Evolutionary conservation across 2,888 invertebrate genomes (phyloP), one percentile per base, ranked within the genome.

Genomic region (Polietes domitor): DNA sequence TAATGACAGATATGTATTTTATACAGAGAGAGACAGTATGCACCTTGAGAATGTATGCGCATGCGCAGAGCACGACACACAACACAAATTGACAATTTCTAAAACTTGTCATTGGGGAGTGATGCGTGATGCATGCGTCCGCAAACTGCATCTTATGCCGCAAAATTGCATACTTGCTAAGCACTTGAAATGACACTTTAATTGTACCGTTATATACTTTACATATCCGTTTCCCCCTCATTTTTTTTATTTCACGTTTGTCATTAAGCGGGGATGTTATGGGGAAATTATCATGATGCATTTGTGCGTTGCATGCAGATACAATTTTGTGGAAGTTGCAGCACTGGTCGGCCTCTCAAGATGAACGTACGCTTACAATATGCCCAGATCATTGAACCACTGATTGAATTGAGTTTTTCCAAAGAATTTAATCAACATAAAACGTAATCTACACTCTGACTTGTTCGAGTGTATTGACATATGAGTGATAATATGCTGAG

Each of bases 351-450:
- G 63, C 26, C 37, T 71, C 24, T 76, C 12, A 24, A 47, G 47
- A 47, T 1, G n/a, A 4, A 10, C 9, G 47, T n/a, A 9, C 32
- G 32, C 32, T 4, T 32, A 32, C 37, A 19, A 37, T 17, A 76
- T 61, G 37, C 1, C 73, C 73, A 26, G 32, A 72, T 61, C 78
- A 84, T 72, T 84, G 80, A 84, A 79, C 73, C 81, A 84, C 70
- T 72, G 78, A 53, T 4, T 4, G 71, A 84, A 73, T 79, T 78
- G 68, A 78, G 78, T 61, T 79, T 81, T 84, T 84, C 84, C 79
- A 76, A 74, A 77, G 81, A 81, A 76, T 73, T 75, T 50, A 73
- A 73, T 61, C 28, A 73, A 61, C 17, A 17, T 71, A 43, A 73
- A 72, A 61, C 17, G 73, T 61, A 41, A 73, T 73, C 15, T 68